These are phyloP conservation scores for Erpetoichthys calabaricus DNA, from an alignment of 2,797 vertebrate species.

Conservation along the genomic window DNA sequence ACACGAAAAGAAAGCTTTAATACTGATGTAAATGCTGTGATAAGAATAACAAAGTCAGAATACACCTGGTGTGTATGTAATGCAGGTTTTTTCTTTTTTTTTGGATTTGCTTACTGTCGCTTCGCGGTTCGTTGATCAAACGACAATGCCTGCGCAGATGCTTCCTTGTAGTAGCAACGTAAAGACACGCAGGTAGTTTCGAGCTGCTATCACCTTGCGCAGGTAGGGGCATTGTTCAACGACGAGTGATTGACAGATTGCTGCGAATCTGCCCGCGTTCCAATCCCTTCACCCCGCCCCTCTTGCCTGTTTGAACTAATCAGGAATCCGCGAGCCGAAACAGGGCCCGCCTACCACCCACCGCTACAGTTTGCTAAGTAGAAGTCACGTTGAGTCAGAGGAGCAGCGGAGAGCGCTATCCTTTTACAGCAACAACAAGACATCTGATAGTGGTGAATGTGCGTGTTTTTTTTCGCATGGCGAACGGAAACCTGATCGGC, in stretches of 20 bases:
- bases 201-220: conserved; percentile 38
- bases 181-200: not conserved
- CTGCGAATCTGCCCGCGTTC: conserved; percentile 41
- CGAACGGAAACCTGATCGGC: conserved; percentile 92
- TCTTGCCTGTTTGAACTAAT: conserved; percentile 57
- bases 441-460: conserved; percentile 59
- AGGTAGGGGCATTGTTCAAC: conserved; percentile 42
- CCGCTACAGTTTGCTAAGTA: conserved; percentile 75
- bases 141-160: no score
- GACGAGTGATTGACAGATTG: conserved; percentile 62
- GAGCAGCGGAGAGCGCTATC: conserved; percentile 63
- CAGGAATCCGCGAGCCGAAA: conserved; percentile 48
- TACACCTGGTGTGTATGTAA: no score
- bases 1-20: no score
- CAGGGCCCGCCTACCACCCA: conserved; percentile 43
- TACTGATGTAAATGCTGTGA: no score
- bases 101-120: no score
- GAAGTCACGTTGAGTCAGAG: conserved; percentile 73
- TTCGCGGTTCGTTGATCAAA: no score
- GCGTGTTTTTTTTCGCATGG: conserved; percentile 57
- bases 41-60: no score
- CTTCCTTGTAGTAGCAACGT: no score
- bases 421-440: conserved; percentile 77
- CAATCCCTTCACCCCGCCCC: conserved; percentile 57
- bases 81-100: no score